Evolutionary conservation across 2,888 invertebrate species (phyloP), one percentile per base, ranked within the genome.

Genomic region (Drosophila testacea): DNA sequence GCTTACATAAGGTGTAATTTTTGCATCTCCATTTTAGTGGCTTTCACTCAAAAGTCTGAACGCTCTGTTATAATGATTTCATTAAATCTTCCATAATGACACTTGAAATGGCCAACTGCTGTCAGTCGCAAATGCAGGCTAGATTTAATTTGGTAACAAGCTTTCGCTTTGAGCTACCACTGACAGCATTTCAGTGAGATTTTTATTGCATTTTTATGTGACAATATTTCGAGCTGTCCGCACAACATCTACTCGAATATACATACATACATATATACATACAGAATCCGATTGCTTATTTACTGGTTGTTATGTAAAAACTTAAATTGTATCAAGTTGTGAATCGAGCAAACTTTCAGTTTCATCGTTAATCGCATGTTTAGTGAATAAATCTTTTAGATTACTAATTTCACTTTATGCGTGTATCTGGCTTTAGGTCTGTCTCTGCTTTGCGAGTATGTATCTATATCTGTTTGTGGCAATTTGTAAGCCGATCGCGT

Each of bases 171-270:
- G 28, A 22, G 39, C 62, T 65, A 50, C 28, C 67, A 55, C 56
- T 50, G 71, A 42, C 69, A 69, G 57, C 73, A 72, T 62, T 73
- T 64, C 70, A 67, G 32, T 34, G 62, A 78, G 70, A 79, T 76
- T 83, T 75, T 83, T 83, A 86, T 86, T 83, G 81, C 83, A 83
- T 81, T 88, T 88, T 86, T 86, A 81, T 76, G 83, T 77, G 88
- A 86, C 85, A 86, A 69, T 79, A 79, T 81, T 66, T 59, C 57
- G 66, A 41, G 66, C 72, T 56, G 55, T 39, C 42, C 39, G 46
- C 54, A 61, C 59, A 55, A 47, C 28, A 32, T 41, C 48, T 57
- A 13, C 4, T 42, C 7, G 16, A 0, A 32, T 51, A 39, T 47
- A 47, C 6, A 27, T 38, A 11, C 10, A 9, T 34, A 41, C 5